Evolutionary conservation across 2,113 vertebrate species (phyloP).

Genomic region (Ptilorrhoa leucosticta): DNA sequence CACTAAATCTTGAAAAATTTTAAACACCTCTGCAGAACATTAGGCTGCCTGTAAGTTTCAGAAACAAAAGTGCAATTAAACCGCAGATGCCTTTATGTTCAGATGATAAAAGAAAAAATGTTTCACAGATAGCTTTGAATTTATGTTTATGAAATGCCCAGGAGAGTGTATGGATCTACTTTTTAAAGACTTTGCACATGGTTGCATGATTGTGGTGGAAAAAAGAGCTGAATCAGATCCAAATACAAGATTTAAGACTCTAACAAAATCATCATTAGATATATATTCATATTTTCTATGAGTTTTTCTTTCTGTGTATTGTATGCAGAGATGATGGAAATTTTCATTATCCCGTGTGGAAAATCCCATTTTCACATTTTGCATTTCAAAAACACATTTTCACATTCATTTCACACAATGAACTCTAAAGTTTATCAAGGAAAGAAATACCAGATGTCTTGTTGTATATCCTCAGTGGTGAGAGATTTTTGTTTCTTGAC

Average conservation of each 20-base stretch:
- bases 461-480: neutral
- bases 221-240: neutral
- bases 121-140: neutral
- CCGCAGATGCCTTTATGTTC: neutral
- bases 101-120: neutral
- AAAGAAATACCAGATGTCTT: neutral
- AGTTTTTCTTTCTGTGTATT: neutral
- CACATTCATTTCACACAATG: neutral
- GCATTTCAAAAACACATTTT: neutral
- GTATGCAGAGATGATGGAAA: neutral
- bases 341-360: neutral
- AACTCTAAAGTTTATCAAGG: neutral
- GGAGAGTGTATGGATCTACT: neutral
- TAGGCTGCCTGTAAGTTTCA: neutral
- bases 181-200: neutral
- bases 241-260: neutral
- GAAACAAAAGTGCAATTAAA: neutral
- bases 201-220: neutral
- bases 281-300: neutral
- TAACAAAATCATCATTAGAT: neutral
- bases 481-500: neutral
- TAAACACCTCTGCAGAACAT: neutral
- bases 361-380: neutral
- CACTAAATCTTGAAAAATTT: neutral
- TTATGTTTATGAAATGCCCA: neutral